phyloP scores from a whole-genome alignment of 2,113 vertebrate species.

The Lamprologus callipterus region DNA sequence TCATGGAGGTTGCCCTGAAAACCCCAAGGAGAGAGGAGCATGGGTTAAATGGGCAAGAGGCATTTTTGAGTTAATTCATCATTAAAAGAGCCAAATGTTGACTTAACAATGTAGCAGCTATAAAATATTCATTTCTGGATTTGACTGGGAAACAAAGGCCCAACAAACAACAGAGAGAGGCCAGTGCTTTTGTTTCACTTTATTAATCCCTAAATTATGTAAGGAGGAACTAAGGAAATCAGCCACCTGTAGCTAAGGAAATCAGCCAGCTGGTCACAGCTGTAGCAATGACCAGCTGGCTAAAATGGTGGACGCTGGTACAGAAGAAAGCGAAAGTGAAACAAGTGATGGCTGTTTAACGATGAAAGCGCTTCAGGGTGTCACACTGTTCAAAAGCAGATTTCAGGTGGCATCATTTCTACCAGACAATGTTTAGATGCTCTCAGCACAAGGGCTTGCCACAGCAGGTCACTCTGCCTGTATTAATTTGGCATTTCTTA shows the following conservation, averaged over 20 bases:
- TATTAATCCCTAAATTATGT: not conserved
- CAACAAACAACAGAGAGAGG: not conserved
- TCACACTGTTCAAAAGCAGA: not conserved
- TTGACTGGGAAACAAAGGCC: not conserved
- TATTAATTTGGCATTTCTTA: not conserved
- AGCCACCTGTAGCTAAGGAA: not conserved
- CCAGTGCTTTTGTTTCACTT: not conserved
- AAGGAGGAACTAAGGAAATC: not conserved
- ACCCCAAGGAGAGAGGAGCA: not conserved
- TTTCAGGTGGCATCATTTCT: not conserved
- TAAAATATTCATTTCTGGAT: not conserved
- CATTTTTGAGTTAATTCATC: not conserved
- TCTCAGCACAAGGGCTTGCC: not conserved
- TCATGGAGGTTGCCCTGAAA: constrained; percentile 82
- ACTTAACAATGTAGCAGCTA: not conserved
- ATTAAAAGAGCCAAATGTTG: not conserved
- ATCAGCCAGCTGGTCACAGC: not conserved
- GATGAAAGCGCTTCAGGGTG: not conserved
- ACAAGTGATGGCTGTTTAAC: not conserved
- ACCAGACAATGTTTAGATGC: not conserved
- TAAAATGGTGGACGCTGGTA: not conserved
- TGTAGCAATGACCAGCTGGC: not conserved
- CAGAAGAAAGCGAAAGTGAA: not conserved
- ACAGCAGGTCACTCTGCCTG: not conserved
- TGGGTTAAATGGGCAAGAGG: not conserved